Base-by-base conservation (phyloP, 2,888 invertebrate species). In the Epistrophe eligans region DNA sequence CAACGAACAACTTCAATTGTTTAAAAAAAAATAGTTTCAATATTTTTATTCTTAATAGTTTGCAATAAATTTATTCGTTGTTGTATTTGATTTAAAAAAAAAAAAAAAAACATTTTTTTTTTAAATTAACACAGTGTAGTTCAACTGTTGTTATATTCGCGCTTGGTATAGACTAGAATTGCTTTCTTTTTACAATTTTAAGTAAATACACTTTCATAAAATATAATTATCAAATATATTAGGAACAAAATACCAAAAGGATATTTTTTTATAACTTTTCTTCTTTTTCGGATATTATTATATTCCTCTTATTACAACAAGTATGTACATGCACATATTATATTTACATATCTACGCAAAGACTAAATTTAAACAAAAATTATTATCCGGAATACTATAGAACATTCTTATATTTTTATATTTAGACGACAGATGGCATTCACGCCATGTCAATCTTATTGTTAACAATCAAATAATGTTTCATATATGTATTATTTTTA, bases 181-280 rank as follows among this genome's bases (percentile, higher is more conserved):
- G 70, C 24, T 55, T 64, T 70, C 73, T 77, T 77, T 48, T 77
- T 64, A 13, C 10, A 58, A 15, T 48, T 57, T 43, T 64, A 82
- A 77, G 55, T 77, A 77, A 67, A 74, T 62, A 81, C 81, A 85
- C 85, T 85, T 85, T 85, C 85, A 85, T 85, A 77, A 85, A 85
- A 85, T 84, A 43, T 45, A 43, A 6, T 43, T 15, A 15, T 32
- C 17, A 52, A 8, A 38, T 43, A 62, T 43, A 52, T 40, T 15
- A n/a, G 15, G 9, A 28, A n/a, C 4, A 11, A 8, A n/a, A 28
- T 19, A 45, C 43, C 15, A 2, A 5, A 43, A 2, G 5, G 6
- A 43, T 43, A 13, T 0, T 40, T 13, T 5, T 13, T 40, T 40
- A n/a, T n/a, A 0, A 13, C 40, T 40, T 0, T 4, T 13, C 2